Conservation (phyloP, 2,888 invertebrate species). For the Parnassius glacialis region DNA sequence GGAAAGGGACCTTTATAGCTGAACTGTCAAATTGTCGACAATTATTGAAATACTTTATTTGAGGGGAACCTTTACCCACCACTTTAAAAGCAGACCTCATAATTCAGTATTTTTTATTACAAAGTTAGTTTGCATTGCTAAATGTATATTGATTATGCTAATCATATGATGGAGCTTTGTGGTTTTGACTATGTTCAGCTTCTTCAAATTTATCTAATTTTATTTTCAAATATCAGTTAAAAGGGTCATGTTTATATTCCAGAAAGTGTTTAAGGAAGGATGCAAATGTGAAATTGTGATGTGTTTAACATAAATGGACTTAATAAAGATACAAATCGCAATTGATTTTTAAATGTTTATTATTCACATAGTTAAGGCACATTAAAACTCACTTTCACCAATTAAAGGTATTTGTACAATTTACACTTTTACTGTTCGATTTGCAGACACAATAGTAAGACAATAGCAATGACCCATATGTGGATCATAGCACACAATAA, state of each 20-base stretch:
- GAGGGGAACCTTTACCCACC: background rate
- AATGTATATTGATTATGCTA: no score
- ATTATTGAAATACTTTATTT: background rate
- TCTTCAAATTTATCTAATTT: background rate
- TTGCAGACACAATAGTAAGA: no score
- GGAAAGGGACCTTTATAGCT: no score
- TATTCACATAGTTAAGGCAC: background rate
- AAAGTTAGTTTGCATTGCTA: no score
- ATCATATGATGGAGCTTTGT: no score
- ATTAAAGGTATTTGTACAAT: background rate
- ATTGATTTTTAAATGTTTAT: background rate
- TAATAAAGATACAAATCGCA: constrained; percentile 6
- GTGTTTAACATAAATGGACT: background rate
- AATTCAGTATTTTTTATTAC: background rate
- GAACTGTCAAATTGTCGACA: background rate
- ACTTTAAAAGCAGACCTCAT: background rate
- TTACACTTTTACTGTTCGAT: no score
- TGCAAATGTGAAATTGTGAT: constrained; percentile 4
- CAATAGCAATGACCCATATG: no score
- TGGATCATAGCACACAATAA: no score
- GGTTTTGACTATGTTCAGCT: background rate
- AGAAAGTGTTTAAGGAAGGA: background rate
- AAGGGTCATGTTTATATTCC: background rate
- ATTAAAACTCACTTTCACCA: background rate
- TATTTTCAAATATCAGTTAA: background rate